phyloP scores from a whole-genome alignment of 2,113 vertebrate species.

The Notothenia coriiceps region DNA sequence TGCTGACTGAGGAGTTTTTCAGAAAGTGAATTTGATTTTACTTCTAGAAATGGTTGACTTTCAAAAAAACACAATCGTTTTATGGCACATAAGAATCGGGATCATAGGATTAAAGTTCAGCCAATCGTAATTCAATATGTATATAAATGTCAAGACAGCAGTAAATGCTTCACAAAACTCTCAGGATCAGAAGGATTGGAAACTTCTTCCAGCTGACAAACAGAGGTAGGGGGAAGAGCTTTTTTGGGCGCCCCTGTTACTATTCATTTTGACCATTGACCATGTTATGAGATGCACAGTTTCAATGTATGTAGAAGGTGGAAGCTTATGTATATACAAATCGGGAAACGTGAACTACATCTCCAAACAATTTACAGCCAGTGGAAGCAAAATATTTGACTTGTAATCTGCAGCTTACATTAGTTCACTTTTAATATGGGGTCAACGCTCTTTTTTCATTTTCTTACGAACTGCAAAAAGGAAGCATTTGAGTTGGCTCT shows the following conservation, averaged over 20 bases:
- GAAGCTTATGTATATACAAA: not conserved
- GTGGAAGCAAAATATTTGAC: too few relatives aligned
- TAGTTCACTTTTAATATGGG: too few relatives aligned
- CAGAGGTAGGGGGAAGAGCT: not conserved
- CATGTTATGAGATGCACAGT: not conserved
- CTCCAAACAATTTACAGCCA: not conserved
- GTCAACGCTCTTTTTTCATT: too few relatives aligned
- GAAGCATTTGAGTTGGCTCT: too few relatives aligned
- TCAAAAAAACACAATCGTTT: not conserved
- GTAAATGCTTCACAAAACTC: not conserved
- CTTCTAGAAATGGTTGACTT: not conserved
- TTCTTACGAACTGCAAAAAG: too few relatives aligned
- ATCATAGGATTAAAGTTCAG: constrained; percentile 4
- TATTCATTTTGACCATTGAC: too few relatives aligned
- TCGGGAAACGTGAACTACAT: not conserved
- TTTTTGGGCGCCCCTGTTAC: not conserved
- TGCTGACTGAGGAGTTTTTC: constrained; percentile 2
- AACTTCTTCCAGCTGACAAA: not conserved
- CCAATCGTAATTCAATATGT: not conserved
- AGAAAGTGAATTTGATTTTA: not conserved
- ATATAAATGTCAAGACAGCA: constrained; percentile 2
- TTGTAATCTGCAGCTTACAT: too few relatives aligned
- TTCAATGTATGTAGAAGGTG: not conserved
- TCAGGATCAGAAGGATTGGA: not conserved
- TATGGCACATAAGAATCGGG: constrained; percentile 1